Base-by-base conservation (phyloP, 1,140 invertebrate genomes). In the Phymorhynchus buccinoides region DNA sequence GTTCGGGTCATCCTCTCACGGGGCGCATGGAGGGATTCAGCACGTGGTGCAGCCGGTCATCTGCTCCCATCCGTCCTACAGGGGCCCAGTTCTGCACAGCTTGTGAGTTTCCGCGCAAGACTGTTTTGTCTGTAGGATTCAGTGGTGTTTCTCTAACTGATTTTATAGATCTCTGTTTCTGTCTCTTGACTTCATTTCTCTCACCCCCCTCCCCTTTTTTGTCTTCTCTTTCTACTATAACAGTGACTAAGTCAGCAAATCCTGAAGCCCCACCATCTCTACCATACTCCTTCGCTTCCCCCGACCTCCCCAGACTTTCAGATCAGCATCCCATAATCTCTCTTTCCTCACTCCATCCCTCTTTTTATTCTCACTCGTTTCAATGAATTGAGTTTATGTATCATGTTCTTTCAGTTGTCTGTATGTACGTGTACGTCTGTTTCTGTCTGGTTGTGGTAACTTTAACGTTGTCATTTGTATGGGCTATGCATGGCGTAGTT, bases 31-130 rank as follows among this genome's bases (percentile, higher is more conserved):
- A 68, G n/a, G 71, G 7, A 39, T 42, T 27, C 75, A 78, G 77
- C 77, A 79, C 32, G 62, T 83, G 16, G 71, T 83, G 62, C 62
- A 83, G 71, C 80, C 80, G 7, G 80, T 83, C 35, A 32, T 83
- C 30, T 32, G 48, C 27, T 41, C 81, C 39, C 56, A 83, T 22
- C 81, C 81, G 37, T 12, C 81, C 18, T 83, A 83, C 32, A 71
- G 81, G 41, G 81, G 81, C 37, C 81, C 48, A 27, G 66, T 83
- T 0, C 66, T 83, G 66, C 62, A 83, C 22, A 71, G 62, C 30
- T 27, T 83, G 81, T 82, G 56, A 12, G 80, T 82, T 3, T 80
- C 3, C 4, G 41, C 32, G 35, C 18, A 18, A 18, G 30, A n/a
- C 30, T 56, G 41, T 56, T 48, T 4, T 80, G 48, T 30, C 30